Evolutionary conservation across 2,797 vertebrate genomes (phyloP), one percentile per base, ranked within the genome.

Genomic region (Salmo trutta): DNA sequence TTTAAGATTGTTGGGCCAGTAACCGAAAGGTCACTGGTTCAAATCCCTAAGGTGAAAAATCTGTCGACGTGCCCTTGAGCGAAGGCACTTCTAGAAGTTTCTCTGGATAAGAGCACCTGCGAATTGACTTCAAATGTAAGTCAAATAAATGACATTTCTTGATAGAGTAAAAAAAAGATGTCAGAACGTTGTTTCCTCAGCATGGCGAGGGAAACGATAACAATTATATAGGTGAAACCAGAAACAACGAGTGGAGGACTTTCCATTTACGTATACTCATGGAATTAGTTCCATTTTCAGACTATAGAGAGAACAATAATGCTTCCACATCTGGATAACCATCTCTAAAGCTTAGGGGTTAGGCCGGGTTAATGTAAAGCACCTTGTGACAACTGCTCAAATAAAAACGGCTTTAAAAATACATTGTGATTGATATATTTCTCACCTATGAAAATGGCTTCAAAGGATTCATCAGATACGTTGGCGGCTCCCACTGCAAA

Each of bases 381-480:
- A 8, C 29, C 2, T 16, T 0, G 15, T 17, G 4, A 16, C 5
- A 31, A 68, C 27, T 36, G 29, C 17, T 68, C 59, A 64, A 4
- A 3, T 17, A 19, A 33, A 41, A 36, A 68, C 4, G 2, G 16
- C 21, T 17, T 67, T 8, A 1, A 17, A 4, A 67, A 16, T 29
- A 68, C 66, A 36, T 17, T 68, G n/a, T 27, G 21, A 6, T 29
- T 1, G 6, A 53, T 31, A 7, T 52, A 6, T 3, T 27, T 31
- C 74, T 80, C 69, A 80, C 78, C 78, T 73, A 0, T 70, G 29
- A 76, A 16, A 36, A 80, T 59, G 65, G 7, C 33, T 14, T 69
- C 4, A 53, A 47, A 59, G 17, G 71, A 52, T 41, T 21, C 74
- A 47, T 59, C 41, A 0, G 64, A 21, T n/a, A 4, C 4, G 14